Evolutionary conservation across 2,113 vertebrate genomes (phyloP).

Genomic region (Grallaria varia): DNA sequence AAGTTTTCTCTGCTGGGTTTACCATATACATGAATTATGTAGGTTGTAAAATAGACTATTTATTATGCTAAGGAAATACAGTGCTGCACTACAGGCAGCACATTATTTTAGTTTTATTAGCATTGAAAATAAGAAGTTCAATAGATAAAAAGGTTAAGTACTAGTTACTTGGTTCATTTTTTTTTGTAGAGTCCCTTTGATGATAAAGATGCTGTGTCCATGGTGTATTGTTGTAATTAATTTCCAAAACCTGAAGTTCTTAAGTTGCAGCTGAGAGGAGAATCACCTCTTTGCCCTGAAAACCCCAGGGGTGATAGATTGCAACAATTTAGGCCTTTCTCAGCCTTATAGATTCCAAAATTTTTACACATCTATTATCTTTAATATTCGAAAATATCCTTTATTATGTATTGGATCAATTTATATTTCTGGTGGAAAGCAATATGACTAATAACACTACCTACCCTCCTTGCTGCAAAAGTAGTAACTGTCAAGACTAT

Average conservation of each 20-base stretch:
- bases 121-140: conserved; percentile 2
- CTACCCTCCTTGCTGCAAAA: neutral
- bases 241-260: neutral
- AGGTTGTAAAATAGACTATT: conserved; percentile 27
- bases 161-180: conserved; percentile 1
- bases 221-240: neutral
- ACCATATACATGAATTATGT: conserved; percentile 18
- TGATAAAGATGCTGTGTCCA: neutral
- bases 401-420: neutral
- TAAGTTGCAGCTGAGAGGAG: neutral
- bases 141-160: conserved; percentile 36
- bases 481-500: neutral
- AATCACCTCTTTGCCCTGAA: neutral
- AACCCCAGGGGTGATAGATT: neutral
- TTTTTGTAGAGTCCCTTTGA: conserved; percentile 12
- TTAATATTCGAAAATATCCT: neutral
- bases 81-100: neutral
- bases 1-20: conserved; percentile 37
- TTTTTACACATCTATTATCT: neutral
- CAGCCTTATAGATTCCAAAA: neutral
- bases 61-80: conserved; percentile 30
- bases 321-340: neutral
- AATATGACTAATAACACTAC: neutral
- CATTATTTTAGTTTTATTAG: conserved; percentile 37
- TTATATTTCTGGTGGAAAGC: neutral